A percentile compares a stretch with the other conserved stretches of the same genome.
Conservation (phyloP, 2,797 vertebrate species). For the Eulemur mongoz region DNA sequence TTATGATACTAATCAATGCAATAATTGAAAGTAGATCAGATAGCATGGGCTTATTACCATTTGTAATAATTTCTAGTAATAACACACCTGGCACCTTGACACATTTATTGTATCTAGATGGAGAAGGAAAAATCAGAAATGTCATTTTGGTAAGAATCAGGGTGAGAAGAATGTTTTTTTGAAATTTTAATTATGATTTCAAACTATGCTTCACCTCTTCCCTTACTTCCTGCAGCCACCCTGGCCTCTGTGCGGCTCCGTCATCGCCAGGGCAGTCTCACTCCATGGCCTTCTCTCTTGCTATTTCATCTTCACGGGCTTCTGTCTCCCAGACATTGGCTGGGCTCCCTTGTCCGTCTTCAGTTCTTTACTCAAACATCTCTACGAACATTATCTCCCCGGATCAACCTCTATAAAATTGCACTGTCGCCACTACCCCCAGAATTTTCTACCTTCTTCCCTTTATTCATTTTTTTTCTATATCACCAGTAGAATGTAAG, state of each 20-base stretch:
- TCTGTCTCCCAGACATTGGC: background rate
- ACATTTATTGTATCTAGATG: background rate
- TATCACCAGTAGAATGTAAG: background rate
- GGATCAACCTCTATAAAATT: background rate
- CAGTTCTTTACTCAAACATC: slow-evolving; percentile 7
- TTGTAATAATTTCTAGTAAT: background rate
- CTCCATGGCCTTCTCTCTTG: background rate
- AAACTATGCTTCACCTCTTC: background rate
- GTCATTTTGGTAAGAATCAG: background rate
- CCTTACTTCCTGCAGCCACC: background rate
- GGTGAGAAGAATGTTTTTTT: background rate
- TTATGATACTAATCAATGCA: background rate
- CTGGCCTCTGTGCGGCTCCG: background rate
- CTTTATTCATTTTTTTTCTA: background rate
- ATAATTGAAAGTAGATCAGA: background rate
- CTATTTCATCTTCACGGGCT: background rate
- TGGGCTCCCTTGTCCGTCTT: background rate
- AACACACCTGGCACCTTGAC: background rate
- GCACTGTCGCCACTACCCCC: fast-evolving
- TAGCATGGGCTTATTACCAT: background rate
- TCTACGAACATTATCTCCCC: background rate
- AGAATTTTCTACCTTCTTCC: background rate
- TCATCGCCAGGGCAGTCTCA: background rate
- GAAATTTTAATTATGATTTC: background rate
- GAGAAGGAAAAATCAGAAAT: background rate